phyloP scores from a whole-genome alignment of 2,888 invertebrate genomes.

The Macrosiphum euphorbiae region DNA sequence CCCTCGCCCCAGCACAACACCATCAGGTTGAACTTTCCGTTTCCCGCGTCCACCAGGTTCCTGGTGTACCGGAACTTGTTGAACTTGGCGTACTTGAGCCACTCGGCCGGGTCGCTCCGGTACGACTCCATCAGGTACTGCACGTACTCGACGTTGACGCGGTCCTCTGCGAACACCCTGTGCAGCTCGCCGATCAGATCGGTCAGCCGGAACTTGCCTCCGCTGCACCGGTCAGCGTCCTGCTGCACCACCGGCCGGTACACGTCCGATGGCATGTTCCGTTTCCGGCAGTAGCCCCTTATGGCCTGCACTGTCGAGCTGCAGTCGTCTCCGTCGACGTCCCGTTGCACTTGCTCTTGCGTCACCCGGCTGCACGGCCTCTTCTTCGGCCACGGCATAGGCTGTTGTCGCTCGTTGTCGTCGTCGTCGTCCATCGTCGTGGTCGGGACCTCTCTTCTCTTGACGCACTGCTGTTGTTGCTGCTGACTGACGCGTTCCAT shows the following conservation, averaged over 20 bases:
- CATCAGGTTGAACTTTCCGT: slow-evolving; percentile 97
- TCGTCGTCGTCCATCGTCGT: background rate
- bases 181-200: slow-evolving; percentile 80
- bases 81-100: slow-evolving; percentile 90
- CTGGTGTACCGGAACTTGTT: slow-evolving; percentile 84
- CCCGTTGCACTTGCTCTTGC: background rate
- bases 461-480: background rate
- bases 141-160: slow-evolving; percentile 92
- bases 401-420: background rate
- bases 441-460: slow-evolving; percentile 6
- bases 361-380: background rate
- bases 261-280: slow-evolving; percentile 46
- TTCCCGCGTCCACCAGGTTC: slow-evolving; percentile 95
- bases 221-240: background rate
- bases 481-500: slow-evolving; percentile 32
- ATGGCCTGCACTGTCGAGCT: background rate
- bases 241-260: slow-evolving; percentile 39
- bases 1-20: slow-evolving; percentile 98
- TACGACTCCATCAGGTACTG: slow-evolving; percentile 84
- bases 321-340: background rate
- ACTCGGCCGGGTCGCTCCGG: slow-evolving; percentile 89
- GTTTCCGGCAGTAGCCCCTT: slow-evolving; percentile 25
- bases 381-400: slow-evolving; percentile 39
- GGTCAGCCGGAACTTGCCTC: slow-evolving; percentile 53
- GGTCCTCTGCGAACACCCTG: slow-evolving; percentile 82